Evolutionary conservation across 2,888 invertebrate species (phyloP).

Genomic region (Lacanobia wlatinum): DNA sequence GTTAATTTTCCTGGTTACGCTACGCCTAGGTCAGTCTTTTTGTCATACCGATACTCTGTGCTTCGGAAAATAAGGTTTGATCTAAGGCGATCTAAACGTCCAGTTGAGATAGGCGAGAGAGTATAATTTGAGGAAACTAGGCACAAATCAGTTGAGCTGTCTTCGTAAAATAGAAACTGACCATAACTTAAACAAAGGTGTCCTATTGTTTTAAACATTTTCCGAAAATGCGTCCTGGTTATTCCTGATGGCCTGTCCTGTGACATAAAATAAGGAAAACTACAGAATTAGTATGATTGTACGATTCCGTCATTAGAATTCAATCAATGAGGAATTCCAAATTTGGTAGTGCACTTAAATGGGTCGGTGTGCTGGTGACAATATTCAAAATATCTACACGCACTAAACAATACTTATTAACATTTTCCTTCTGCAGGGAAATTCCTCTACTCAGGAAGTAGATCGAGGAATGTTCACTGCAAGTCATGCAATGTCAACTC

Average conservation of each 20-base stretch:
- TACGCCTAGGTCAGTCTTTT: too few species aligned
- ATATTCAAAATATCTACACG: not conserved
- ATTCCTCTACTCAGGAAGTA: too few species aligned
- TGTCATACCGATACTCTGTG: too few species aligned
- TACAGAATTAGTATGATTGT: not conserved
- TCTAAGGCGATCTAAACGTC: too few species aligned
- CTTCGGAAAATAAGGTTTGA: too few species aligned
- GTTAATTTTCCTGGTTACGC: not conserved
- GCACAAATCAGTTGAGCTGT: too few species aligned
- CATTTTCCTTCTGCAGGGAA: not conserved
- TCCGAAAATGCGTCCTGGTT: not conserved
- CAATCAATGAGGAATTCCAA: constrained; percentile 4
- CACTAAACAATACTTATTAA: not conserved
- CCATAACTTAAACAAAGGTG: not conserved
- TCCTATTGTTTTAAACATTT: not conserved
- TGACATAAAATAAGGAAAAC: not conserved
- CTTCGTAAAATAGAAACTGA: not conserved
- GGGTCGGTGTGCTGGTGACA: not conserved
- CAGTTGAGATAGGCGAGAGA: too few species aligned
- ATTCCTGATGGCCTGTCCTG: constrained; percentile 1
- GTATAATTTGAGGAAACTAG: not conserved
- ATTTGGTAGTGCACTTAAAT: not conserved
- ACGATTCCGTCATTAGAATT: constrained; percentile 34
- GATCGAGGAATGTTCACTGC: too few species aligned
- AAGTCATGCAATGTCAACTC: too few species aligned